Evolutionary conservation across 2,888 invertebrate genomes (phyloP).

Genomic region (Nasonovia ribisnigri): DNA sequence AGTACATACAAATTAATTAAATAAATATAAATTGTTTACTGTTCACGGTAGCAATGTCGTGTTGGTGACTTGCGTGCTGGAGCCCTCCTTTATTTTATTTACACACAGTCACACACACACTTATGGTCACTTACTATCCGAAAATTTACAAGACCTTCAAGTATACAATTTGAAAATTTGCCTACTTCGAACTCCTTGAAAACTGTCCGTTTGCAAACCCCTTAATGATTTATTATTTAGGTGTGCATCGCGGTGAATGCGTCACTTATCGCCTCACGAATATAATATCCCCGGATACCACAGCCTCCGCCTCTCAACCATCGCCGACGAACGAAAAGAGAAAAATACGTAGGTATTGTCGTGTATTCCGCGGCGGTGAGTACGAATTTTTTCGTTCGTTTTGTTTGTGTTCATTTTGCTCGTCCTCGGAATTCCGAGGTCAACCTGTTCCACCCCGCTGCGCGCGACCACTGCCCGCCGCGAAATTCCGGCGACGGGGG

Average conservation of each 20-base stretch:
- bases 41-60: too few relatives aligned
- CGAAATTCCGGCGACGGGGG: not conserved
- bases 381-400: not conserved
- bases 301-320: not conserved
- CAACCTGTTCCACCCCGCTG: conserved; percentile 11
- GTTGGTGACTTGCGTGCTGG: too few relatives aligned
- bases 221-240: not conserved
- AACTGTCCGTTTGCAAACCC: too few relatives aligned
- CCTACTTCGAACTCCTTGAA: too few relatives aligned
- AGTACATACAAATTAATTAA: too few relatives aligned
- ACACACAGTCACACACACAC: too few relatives aligned
- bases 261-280: not conserved
- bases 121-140: too few relatives aligned
- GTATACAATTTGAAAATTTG: too few relatives aligned
- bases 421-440: conserved; percentile 58
- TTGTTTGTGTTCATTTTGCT: conserved; percentile 23
- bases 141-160: too few relatives aligned
- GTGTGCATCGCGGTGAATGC: not conserved
- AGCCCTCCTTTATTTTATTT: too few relatives aligned
- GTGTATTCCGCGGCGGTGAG: not conserved
- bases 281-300: not conserved
- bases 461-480: not conserved
- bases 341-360: not conserved
- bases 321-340: not conserved
- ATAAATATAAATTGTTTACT: too few relatives aligned